Evolutionary conservation across 2,888 invertebrate species (phyloP), one percentile per base, ranked within the genome.

Genomic region (Pandemis cinnamomeana): DNA sequence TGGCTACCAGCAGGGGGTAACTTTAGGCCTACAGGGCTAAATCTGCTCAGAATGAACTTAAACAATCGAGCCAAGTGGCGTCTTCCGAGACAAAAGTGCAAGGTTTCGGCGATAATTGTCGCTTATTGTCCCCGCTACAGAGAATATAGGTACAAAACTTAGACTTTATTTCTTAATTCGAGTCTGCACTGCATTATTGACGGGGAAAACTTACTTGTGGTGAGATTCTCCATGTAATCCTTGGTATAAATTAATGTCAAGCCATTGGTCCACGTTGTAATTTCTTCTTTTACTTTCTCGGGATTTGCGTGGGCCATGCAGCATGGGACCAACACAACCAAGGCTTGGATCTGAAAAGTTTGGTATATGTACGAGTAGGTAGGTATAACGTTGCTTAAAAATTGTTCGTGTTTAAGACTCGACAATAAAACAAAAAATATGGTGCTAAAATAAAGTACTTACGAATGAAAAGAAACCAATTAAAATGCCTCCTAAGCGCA

Each of bases 401-500:
- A 36, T 36, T 36, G 27, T 4, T 36, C 27, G 27, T 36, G 27
- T 4, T 36, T 36, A 36, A 36, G 27, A 36, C 27, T 36, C 27
- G 27, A 4, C 4, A 2, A 2, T 36, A 36, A 36, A 36, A 2
- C 27, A 36, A 36, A 36, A 20, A 20, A 3, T 48, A 48, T 13
- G 5, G 6, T 48, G 5, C 48, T 20, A 20, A 20, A 48, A 48
- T 48, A 20, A 27, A 36, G 53, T 70, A 84, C 91, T 76, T 84
- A 93, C 93, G 78, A 88, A 73, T 71, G 91, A 91, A 81, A 91
- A 89, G 75, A 88, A 68, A 55, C 88, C 92, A 75, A 91, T 93
- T 44, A 94, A 77, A 79, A 94, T 90, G 41, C 92, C 93, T 41
- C 91, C 92, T 62, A 94, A 84, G 64, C 93, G 86, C 48, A 94